Evolutionary conservation across 2,797 vertebrate genomes (phyloP), one percentile per base, ranked within the genome.

Genomic region (Craterocephalus amniculus): DNA sequence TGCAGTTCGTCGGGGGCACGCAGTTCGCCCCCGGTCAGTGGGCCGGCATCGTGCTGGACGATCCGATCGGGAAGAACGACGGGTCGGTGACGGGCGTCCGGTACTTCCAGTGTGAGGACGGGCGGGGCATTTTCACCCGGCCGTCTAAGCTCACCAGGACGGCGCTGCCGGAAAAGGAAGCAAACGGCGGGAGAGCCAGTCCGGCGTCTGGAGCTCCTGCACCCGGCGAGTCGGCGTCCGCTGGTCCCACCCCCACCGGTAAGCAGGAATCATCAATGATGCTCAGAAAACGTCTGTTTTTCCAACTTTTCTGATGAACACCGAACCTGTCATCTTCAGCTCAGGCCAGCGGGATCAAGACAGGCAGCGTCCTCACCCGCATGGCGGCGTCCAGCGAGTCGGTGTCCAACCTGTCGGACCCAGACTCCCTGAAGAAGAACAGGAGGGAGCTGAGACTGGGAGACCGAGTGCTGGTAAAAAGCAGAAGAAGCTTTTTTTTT

Each of bases 21-120:
- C 97, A 99, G 80, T 99, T 99, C 40, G 97, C 98, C 0, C 97
- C 97, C 0, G 97, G 98, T 4, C 97, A 99, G 31, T 99, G 98
- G 97, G 98, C 97, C 2, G 97, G 98, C 8, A 96, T 99, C 3
- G 97, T 96, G 68, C 89, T 99, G 75, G 97, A 99, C 0, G 96
- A 98, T 20, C 89, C 95, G 0, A 95, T 98, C 0, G 98, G 98
- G 10, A 99, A 99, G 90, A 99, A 99, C 0, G 97, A 99, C 14
- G 98, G 98, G 14, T 97, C 97, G 0, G 97, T 99, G 63, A 94
- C 96, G 0, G 97, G 96, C 58, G 95, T 98, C 0, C 95, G 92
- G 18, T 95, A 95, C 83, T 95, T 95, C 83, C 89, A 93, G 85
- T 95, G 94, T 4, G 88, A 94, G 58, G 93, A 94, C 4, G 89